Evolutionary conservation across 2,888 invertebrate species (phyloP), one percentile per base, ranked within the genome.

Genomic region (Apodemia zela): DNA sequence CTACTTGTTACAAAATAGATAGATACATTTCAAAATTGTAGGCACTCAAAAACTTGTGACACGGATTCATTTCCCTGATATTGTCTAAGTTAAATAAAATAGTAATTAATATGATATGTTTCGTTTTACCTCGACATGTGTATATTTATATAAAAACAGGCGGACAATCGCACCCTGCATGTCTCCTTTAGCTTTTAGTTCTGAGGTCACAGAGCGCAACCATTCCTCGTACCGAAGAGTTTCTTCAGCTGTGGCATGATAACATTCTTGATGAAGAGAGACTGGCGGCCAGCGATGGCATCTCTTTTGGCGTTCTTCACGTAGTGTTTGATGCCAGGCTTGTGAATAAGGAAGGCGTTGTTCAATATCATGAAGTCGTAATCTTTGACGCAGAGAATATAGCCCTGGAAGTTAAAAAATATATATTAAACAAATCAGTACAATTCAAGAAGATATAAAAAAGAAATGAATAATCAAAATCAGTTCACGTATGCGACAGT

Each of bases 361-460:
- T 98, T 97, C 78, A 98, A 87, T 74, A 98, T 97, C 85, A 97
- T 95, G 82, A 98, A 98, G 80, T 98, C 97, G 85, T 98, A 98
- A 85, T 98, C 96, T 81, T 97, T 92, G 35, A 97, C 96, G 86
- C 98, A 98, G 68, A 98, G 93, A 64, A 96, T 94, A 86, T 97
- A 98, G 71, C 97, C 98, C 97, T 98, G 93, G 25, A 87, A 87
- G 42, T 17, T 4, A 29, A 33, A 59, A 60, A 69, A 60, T 7
- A 38, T 2, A 15, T 38, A 13, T 38, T 38, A 38, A 38, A 4
- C 13, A 38, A 13, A 38, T 4, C 29, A 29, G 21, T 21, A 21
- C 21, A 21, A 21, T 29, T 29, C 0, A 5, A 29, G 29, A 29
- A 29, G 5, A 29, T 29, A 5, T 5, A 29, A 11, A 10, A 35